phyloP scores from a whole-genome alignment of 1,140 invertebrate genomes.

The Proales similis region DNA sequence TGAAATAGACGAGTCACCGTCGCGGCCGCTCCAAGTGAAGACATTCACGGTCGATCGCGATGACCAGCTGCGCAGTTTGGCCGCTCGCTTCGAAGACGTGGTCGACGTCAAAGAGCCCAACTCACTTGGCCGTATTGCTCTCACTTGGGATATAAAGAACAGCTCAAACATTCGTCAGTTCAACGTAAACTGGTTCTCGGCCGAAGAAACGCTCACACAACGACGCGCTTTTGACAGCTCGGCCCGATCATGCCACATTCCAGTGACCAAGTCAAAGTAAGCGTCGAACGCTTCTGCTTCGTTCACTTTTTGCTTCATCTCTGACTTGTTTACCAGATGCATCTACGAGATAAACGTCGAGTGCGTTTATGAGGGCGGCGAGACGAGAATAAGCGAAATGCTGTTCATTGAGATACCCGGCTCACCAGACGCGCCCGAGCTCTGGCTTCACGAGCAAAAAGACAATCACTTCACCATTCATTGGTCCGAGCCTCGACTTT shows the following conservation, averaged over 20 bases:
- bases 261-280: constrained; percentile 47
- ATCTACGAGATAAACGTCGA: constrained; percentile 48
- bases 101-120: constrained; percentile 6
- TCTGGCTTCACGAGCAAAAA: constrained; percentile 46
- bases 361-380: constrained; percentile 43
- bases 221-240: constrained; percentile 46
- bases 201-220: constrained; percentile 46
- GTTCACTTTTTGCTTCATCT: background rate
- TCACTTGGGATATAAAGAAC: constrained; percentile 44
- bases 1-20: constrained; percentile 47
- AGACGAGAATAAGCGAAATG: constrained; percentile 41
- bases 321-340: constrained; percentile 41
- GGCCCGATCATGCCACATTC: constrained; percentile 43
- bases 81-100: constrained; percentile 27
- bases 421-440: constrained; percentile 48
- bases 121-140: constrained; percentile 40
- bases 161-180: constrained; percentile 46
- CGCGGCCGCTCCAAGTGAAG: constrained; percentile 44
- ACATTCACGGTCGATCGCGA: constrained; percentile 44
- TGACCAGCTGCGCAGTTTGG: constrained; percentile 40
- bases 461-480: constrained; percentile 49
- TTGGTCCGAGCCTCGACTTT: constrained; percentile 50
- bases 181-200: constrained; percentile 47
- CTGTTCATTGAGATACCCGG: constrained; percentile 50
- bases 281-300: constrained; percentile 32